Base-by-base conservation (phyloP, 2,888 invertebrate species). In the Polyommatus icarus region DNA sequence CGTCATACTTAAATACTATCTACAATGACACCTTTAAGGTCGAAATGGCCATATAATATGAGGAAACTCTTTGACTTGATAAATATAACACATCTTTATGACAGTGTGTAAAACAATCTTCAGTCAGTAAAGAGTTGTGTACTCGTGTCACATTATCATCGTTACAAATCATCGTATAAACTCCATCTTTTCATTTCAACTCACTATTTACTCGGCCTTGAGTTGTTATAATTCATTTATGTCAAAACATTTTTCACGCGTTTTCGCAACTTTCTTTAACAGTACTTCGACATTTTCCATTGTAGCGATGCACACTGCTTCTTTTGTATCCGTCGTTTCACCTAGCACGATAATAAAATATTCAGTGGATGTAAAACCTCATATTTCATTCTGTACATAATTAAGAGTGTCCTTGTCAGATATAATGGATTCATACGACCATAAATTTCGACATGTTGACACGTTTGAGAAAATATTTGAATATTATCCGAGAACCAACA, bases 401-500 rank as follows among this genome's bases (percentile, higher is more conserved):
- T 77, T 77, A 78, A 72, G 79, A 79, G 75, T 81, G 83, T 82
- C 84, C 84, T 84, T 83, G 84, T 83, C 83, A 80, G 82, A 80
- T 80, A 82, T 83, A 85, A 85, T 87, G 85, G 85, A 86, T 88
- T 86, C 86, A 85, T 84, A 82, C 82, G 83, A 87, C 85, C 84
- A 89, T 91, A 91, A 90, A 91, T 91, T 91, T 89, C 80, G 85
- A 87, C 83, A 86, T 88, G 88, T 89, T 89, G 89, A 89, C 90
- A 88, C 84, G 81, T 81, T 85, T 84, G 83, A 85, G 83, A 85
- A 87, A 88, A 90, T 91, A 89, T 92, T 92, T 91, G 87, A 87
- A 85, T 87, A 88, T 90, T 90, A 91, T 90, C 89, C 87, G 86
- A 87, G 81, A 82, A 84, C 88, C 88, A 90, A 91, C 89, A 88